Conservation (phyloP, 2,797 vertebrate species). For the Pyrocephalus nanus region DNA sequence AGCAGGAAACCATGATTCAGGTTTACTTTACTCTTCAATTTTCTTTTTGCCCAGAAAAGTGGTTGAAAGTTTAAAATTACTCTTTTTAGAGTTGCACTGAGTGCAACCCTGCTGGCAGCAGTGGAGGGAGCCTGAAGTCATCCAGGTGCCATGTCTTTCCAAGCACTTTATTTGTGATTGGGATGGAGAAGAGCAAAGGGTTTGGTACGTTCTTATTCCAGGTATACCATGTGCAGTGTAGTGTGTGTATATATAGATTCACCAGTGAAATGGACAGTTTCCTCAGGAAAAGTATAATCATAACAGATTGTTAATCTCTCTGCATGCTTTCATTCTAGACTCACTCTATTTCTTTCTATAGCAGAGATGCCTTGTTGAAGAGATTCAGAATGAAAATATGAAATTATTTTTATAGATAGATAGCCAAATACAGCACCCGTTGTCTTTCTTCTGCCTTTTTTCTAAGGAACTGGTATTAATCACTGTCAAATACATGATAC, state of each 20-base stretch:
- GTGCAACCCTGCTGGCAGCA: neutral
- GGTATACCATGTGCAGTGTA: neutral
- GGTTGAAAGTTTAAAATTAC: neutral
- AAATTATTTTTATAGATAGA: neutral
- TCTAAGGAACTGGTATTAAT: neutral
- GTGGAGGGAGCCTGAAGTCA: neutral
- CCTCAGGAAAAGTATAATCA: neutral
- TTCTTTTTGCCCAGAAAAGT: neutral
- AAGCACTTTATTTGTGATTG: neutral
- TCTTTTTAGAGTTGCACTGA: neutral
- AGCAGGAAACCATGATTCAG: neutral
- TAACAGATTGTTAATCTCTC: slow-evolving; percentile 23
- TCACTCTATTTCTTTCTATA: neutral
- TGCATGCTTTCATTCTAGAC: slow-evolving; percentile 10
- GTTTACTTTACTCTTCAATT: slow-evolving; percentile 19
- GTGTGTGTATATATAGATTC: neutral
- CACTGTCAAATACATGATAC: neutral
- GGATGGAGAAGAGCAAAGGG: neutral
- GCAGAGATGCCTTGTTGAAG: neutral
- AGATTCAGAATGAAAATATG: neutral
- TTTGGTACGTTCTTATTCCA: neutral
- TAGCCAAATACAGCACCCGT: neutral
- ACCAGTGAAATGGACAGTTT: neutral
- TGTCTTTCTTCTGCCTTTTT: neutral
- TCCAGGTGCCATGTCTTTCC: neutral